Percentiles rank a stretch among this genome's conserved stretches.
phyloP scores from a whole-genome alignment of 2,888 invertebrate genomes.

The Phrixothrix hirtus region DNA sequence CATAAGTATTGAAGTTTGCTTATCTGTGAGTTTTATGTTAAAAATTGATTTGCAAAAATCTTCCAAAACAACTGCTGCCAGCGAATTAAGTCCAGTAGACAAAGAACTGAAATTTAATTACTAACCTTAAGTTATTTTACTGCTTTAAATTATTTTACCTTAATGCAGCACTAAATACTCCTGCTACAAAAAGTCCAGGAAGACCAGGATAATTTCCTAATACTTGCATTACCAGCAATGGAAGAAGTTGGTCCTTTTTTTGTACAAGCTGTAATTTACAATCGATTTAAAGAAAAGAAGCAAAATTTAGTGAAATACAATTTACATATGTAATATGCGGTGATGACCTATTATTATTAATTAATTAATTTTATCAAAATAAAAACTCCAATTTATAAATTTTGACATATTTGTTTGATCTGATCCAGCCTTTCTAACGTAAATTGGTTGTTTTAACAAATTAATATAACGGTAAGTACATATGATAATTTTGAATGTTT shows the following conservation, averaged over 20 bases:
- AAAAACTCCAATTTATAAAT: no score
- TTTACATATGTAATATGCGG: no score
- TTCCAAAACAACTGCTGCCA: constrained; percentile 74
- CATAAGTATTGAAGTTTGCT: constrained; percentile 64
- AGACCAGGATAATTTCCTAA: constrained; percentile 76
- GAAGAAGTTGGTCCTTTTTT: constrained; percentile 79
- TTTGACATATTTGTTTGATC: no score
- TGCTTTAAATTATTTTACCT: constrained; percentile 57
- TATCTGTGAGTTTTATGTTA: constrained; percentile 59
- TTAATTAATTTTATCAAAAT: no score
- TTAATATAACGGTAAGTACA: no score
- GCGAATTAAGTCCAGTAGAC: constrained; percentile 76
- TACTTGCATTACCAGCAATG: constrained; percentile 86
- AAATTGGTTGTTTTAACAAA: no score
- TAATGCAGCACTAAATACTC: constrained; percentile 87
- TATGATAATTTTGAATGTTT: no score
- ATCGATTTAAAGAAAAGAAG: no score
- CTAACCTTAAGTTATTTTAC: neutral
- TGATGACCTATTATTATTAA: no score
- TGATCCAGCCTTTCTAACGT: no score
- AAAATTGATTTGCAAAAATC: constrained; percentile 68
- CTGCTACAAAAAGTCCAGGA: constrained; percentile 86
- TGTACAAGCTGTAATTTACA: neutral
- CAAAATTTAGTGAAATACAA: no score
- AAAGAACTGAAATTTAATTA: constrained; percentile 62